Evolutionary conservation across 1,140 invertebrate species (phyloP).

Genomic region (Cyphomyrmex costatus): DNA sequence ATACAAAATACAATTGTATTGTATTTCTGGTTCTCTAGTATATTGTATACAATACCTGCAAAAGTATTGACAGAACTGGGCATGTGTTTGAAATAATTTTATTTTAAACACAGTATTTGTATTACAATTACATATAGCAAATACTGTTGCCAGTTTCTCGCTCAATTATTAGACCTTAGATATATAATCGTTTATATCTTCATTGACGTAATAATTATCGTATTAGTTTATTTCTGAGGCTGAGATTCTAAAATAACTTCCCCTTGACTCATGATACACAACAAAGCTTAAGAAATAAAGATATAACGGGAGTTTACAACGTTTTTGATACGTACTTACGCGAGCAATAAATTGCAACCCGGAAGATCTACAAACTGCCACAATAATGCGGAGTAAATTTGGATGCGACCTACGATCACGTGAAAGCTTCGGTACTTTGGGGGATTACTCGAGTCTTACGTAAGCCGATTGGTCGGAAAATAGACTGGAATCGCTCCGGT

Average conservation of each 20-base stretch:
- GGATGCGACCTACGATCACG: neutral
- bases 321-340: neutral
- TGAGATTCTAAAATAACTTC: neutral
- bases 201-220: neutral
- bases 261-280: neutral
- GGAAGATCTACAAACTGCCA: neutral
- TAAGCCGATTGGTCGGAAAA: constrained; percentile 44
- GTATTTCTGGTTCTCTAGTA: no score
- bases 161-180: neutral
- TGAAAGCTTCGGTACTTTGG: neutral
- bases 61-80: no score
- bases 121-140: no score
- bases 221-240: neutral
- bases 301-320: neutral
- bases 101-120: no score
- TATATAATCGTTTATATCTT: neutral
- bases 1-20: no score
- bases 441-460: constrained; percentile 27
- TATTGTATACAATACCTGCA: no score
- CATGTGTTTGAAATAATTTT: no score
- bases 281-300: neutral
- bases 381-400: constrained; percentile 39
- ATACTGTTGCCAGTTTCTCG: no score
- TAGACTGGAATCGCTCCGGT: constrained; percentile 8
- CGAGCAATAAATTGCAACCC: neutral